Evolutionary conservation across 2,888 invertebrate species (phyloP), one percentile per base, ranked within the genome.

Genomic region (Phoenoteleia sp.): DNA sequence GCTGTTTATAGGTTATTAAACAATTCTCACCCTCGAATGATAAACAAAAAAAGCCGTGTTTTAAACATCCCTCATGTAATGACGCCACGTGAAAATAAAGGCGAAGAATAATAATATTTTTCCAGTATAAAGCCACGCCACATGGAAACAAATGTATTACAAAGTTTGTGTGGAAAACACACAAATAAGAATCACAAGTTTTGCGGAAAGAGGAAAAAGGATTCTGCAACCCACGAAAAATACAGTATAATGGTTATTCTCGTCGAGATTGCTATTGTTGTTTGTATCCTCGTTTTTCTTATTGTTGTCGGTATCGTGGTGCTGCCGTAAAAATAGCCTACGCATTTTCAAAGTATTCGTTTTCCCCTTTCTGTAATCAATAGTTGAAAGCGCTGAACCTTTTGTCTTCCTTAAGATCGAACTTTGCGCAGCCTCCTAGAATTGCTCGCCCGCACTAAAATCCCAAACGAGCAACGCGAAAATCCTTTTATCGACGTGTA

Each of bases 181-280:
- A 56, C 62, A 56, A 47, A 36, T 36, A 58, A 72, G 49, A 74
- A 49, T 66, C 49, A 25, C 58, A 58, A 72, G 56, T 80, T 66
- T 29, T 9, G 27, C 29, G 33, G 66, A 21, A 66, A 74, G 56
- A 58, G 58, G 72, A 71, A 58, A 56, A 49, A 27, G 72, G 49
- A 74, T 62, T 80, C 66, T 23, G 7, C 29, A 33, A 47, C 6
- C 52, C 23, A 74, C 81, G 84, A 86, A 88, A 81, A 86, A 79
- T 82, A 72, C 27, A 64, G 81, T 75, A 91, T 90, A 91, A 90
- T 91, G 87, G 88, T 81, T 66, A 19, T 36, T 83, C 84, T 87
- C 89, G 88, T 87, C 45, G 89, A 80, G 86, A 89, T 89, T 87
- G 86, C 89, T 86, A 91, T 91, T 91, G 90, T 91, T 81, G 75